Percentiles rank a stretch among this genome's conserved stretches.
phyloP scores from a whole-genome alignment of 1,140 invertebrate species.

The Meteorus sp. region DNA sequence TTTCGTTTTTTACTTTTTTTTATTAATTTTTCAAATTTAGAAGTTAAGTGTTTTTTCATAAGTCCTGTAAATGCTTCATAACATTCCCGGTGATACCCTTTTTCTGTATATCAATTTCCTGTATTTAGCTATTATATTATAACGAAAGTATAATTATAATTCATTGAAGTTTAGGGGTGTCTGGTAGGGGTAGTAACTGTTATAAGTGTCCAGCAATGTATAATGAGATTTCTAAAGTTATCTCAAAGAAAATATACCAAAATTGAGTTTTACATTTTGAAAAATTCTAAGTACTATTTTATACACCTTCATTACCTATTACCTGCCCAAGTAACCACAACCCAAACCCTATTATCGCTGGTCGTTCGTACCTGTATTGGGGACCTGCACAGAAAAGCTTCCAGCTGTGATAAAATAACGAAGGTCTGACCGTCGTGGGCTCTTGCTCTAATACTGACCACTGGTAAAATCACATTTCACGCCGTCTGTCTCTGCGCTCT shows the following conservation, averaged over 20 bases:
- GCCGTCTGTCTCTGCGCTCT: too few species aligned
- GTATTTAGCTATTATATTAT: background rate
- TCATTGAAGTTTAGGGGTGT: background rate
- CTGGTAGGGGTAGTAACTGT: background rate
- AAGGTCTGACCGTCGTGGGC: slow-evolving; percentile 26
- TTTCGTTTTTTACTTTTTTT: slow-evolving; percentile 17
- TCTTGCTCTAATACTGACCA: too few species aligned
- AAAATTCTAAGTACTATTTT: background rate
- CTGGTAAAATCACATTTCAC: too few species aligned
- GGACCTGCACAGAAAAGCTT: slow-evolving; percentile 27
- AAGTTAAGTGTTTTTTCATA: slow-evolving; percentile 25
- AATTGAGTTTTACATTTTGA: background rate
- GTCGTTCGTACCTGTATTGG: slow-evolving; percentile 26
- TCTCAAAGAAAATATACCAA: background rate
- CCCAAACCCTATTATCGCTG: slow-evolving; percentile 18
- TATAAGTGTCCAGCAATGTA: too few species aligned
- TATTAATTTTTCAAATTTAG: slow-evolving; percentile 1
- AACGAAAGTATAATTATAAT: background rate
- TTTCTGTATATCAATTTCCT: slow-evolving; percentile 14
- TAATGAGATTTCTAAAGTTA: too few species aligned
- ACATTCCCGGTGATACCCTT: slow-evolving; percentile 26
- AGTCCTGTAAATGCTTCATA: slow-evolving; percentile 26
- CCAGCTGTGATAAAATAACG: slow-evolving; percentile 30
- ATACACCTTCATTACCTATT: slow-evolving; percentile 9
- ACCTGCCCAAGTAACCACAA: slow-evolving; percentile 22